Percentiles rank a stretch among this genome's conserved stretches.
These are phyloP conservation scores for Neocloeon triangulifer DNA, from an alignment of 1,140 invertebrate genomes.

Conservation along the genomic window DNA sequence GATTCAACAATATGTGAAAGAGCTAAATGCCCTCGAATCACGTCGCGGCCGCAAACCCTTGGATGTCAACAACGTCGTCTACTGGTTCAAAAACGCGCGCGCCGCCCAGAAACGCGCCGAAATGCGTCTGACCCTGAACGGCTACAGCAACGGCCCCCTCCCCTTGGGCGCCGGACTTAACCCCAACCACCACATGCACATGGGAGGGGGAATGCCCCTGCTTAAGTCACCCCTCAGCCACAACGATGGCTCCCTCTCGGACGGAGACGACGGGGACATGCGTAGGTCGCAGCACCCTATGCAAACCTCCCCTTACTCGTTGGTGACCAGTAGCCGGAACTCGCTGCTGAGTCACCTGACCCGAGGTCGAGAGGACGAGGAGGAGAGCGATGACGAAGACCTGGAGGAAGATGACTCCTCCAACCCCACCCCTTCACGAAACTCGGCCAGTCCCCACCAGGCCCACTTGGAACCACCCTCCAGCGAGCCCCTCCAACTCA, in stretches of 20 bases:
- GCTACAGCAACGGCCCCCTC: slow-evolving; percentile 33
- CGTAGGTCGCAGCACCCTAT: too few species aligned
- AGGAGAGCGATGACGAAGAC: slow-evolving; percentile 18
- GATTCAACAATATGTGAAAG: slow-evolving; percentile 85
- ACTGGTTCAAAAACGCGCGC: slow-evolving; percentile 97
- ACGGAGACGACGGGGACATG: too few species aligned
- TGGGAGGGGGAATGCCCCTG: background rate
- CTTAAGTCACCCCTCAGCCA: background rate
- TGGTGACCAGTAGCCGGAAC: too few species aligned
- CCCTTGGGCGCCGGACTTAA: too few species aligned
- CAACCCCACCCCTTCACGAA: slow-evolving; percentile 16
- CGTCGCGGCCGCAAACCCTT: slow-evolving; percentile 75
- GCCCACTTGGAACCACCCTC: background rate
- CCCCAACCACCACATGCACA: too few species aligned
- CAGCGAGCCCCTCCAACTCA: too few species aligned
- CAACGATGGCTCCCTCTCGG: slow-evolving; percentile 17
- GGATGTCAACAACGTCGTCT: slow-evolving; percentile 93
- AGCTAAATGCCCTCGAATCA: slow-evolving; percentile 79
- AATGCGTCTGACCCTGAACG: slow-evolving; percentile 34
- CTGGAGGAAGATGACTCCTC: slow-evolving; percentile 18
- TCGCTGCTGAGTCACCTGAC: too few species aligned
- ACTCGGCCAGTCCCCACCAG: slow-evolving; percentile 7
- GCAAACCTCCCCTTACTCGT: too few species aligned
- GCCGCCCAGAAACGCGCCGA: slow-evolving; percentile 82
- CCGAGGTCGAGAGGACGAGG: slow-evolving; percentile 25